phyloP scores from a whole-genome alignment of 1,140 invertebrate genomes.

The Streblospio benedicti region DNA sequence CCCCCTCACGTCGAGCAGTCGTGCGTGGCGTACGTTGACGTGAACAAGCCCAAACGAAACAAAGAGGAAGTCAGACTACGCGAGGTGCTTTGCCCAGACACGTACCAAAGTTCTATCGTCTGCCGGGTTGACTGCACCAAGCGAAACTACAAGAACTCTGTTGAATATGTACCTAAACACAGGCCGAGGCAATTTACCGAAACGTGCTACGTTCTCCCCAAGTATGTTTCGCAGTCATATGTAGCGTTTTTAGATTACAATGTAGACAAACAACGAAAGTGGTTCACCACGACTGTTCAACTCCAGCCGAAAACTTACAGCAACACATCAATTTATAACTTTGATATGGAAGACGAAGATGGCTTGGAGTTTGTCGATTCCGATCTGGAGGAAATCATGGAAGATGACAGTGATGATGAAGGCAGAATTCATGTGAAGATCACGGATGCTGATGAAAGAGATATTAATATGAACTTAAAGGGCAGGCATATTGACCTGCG shows the following conservation, averaged over 20 bases:
- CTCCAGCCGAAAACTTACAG: not conserved
- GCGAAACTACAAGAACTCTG: not conserved
- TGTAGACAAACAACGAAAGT: not conserved
- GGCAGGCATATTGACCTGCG: too few relatives aligned
- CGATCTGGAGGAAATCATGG: too few relatives aligned
- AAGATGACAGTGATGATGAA: too few relatives aligned
- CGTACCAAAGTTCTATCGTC: not conserved
- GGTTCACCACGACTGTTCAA: not conserved
- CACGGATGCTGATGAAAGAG: too few relatives aligned
- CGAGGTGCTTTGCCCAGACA: not conserved
- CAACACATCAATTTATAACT: too few relatives aligned
- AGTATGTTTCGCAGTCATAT: not conserved
- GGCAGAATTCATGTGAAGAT: too few relatives aligned
- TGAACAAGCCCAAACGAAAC: not conserved
- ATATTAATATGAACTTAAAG: too few relatives aligned
- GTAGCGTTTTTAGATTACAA: not conserved
- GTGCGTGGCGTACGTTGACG: not conserved
- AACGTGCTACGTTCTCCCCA: constrained; percentile 2
- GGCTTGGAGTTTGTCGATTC: too few relatives aligned
- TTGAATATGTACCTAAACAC: not conserved
- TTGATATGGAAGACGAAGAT: too few relatives aligned
- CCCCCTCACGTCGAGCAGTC: not conserved
- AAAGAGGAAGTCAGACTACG: not conserved
- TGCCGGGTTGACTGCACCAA: not conserved
- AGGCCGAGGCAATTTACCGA: not conserved